Evolutionary conservation across 2,888 invertebrate species (phyloP).

Genomic region (Callosobruchus maculatus): DNA sequence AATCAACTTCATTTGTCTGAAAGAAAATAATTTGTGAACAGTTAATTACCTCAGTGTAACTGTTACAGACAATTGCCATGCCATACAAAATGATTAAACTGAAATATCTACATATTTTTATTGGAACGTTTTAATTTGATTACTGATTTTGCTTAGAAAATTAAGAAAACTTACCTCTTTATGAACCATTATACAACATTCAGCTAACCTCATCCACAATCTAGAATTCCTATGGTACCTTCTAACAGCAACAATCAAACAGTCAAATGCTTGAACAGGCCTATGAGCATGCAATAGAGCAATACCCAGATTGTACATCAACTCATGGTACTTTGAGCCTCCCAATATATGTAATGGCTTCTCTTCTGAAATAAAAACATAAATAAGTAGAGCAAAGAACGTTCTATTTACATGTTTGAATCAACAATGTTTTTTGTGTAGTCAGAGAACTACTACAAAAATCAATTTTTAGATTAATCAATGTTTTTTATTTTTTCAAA

Average conservation of each 20-base stretch:
- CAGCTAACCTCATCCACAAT: slow-evolving; percentile 89
- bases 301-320: slow-evolving; percentile 81
- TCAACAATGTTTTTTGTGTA: too few relatives aligned
- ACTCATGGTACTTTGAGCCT: slow-evolving; percentile 60
- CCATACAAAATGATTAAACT: too few relatives aligned
- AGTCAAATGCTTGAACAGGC: slow-evolving; percentile 84
- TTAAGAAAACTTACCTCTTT: slow-evolving; percentile 46
- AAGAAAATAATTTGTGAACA: slow-evolving; percentile 15
- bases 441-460: too few relatives aligned
- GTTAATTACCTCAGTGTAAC: neutral
- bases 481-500: too few relatives aligned
- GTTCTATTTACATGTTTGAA: too few relatives aligned
- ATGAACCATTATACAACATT: slow-evolving; percentile 76
- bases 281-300: slow-evolving; percentile 77
- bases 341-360: slow-evolving; percentile 61
- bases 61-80: too few relatives aligned
- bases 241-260: slow-evolving; percentile 80
- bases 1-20: slow-evolving; percentile 61
- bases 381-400: too few relatives aligned
- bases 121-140: too few relatives aligned
- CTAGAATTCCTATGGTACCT: slow-evolving; percentile 84
- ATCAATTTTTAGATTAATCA: too few relatives aligned
- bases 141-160: too few relatives aligned
- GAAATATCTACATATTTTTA: too few relatives aligned
- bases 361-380: slow-evolving; percentile 33